Conservation (phyloP, 2,888 invertebrate species). For the Nezara viridula region DNA sequence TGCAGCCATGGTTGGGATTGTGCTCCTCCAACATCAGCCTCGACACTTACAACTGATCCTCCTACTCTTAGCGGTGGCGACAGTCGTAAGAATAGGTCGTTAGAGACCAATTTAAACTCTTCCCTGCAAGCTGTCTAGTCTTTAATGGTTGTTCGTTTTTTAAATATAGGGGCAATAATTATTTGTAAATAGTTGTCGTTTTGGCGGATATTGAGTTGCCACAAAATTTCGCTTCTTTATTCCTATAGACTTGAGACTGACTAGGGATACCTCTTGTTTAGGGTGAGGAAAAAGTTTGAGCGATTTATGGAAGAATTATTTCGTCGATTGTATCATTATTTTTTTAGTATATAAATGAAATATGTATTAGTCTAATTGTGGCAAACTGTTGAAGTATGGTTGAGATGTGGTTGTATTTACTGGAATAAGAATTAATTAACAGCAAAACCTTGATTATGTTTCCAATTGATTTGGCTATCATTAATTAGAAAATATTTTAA, state of each 20-base stretch:
- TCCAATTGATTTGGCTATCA: neutral
- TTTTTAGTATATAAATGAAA: neutral
- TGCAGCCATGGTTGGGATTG: constrained; percentile 61
- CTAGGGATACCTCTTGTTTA: constrained; percentile 57
- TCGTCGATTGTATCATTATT: constrained; percentile 31
- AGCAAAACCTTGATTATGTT: neutral
- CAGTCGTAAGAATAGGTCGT: constrained; percentile 64
- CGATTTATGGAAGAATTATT: constrained; percentile 58
- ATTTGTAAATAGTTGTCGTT: constrained; percentile 59
- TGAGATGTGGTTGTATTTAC: neutral
- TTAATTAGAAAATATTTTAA: too few species aligned
- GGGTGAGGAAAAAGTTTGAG: constrained; percentile 54
- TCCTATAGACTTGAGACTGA: constrained; percentile 61
- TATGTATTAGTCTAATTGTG: constrained; percentile 43
- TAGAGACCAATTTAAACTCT: constrained; percentile 53
- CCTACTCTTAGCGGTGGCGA: constrained; percentile 63
- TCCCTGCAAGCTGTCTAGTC: constrained; percentile 58
- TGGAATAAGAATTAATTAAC: neutral
- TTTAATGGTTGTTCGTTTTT: constrained; percentile 53
- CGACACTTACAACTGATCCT: constrained; percentile 61
- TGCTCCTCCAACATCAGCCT: constrained; percentile 58
- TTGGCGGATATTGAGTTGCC: constrained; percentile 55
- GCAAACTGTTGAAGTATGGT: neutral
- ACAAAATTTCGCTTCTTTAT: constrained; percentile 58
- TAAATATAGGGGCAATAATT: constrained; percentile 57